Conservation (phyloP, 2,113 vertebrate species). For the Ranitomeya imitator region DNA sequence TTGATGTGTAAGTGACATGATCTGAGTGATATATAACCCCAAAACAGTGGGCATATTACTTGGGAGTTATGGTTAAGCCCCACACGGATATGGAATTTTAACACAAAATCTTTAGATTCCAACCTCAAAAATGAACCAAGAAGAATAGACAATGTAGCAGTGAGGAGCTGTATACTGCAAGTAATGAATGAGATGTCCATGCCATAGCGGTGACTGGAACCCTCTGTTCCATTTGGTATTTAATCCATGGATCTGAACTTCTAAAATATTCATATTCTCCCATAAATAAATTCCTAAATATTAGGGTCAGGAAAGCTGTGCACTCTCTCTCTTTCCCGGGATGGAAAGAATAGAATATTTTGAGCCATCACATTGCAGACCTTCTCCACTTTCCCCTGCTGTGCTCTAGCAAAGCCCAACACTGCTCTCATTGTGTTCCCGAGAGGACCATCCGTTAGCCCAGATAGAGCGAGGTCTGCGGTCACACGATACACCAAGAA, state of each 20-base stretch:
- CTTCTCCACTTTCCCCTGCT: neutral
- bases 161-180: neutral
- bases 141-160: neutral
- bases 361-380: slow-evolving; percentile 13
- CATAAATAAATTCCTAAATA: slow-evolving; percentile 26
- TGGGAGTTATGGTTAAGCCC: no score
- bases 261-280: slow-evolving; percentile 9
- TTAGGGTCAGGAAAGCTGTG: slow-evolving; percentile 21
- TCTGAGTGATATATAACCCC: no score
- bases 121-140: neutral
- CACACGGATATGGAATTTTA: neutral
- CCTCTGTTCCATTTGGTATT: neutral
- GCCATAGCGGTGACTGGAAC: neutral
- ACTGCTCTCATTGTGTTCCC: slow-evolving; percentile 28
- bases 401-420: slow-evolving; percentile 17
- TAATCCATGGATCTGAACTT: neutral
- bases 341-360: neutral
- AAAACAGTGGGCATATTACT: no score
- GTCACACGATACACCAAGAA: slow-evolving; percentile 29
- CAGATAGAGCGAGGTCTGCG: neutral
- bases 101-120: neutral
- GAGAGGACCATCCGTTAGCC: neutral
- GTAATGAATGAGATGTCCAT: neutral
- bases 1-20: no score
- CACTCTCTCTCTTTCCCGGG: neutral